phyloP scores from a whole-genome alignment of 2,797 vertebrate species.

The Valencia hispanica region DNA sequence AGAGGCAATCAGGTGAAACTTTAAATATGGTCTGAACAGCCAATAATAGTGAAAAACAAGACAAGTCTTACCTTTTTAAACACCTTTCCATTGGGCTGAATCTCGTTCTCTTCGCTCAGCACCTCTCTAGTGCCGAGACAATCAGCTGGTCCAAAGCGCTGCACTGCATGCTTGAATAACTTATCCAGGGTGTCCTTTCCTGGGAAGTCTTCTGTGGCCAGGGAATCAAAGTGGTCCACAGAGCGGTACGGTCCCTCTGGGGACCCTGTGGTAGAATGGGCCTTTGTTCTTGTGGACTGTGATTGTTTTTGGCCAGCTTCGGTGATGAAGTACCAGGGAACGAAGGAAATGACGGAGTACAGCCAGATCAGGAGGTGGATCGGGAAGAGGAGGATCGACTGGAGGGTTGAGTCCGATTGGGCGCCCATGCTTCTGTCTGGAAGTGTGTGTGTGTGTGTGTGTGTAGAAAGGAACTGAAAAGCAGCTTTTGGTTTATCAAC shows the following conservation, averaged over 20 bases:
- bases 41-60: not conserved
- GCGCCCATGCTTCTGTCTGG: slow-evolving; percentile 80
- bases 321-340: slow-evolving; percentile 97
- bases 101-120: slow-evolving; percentile 94
- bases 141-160: slow-evolving; percentile 83
- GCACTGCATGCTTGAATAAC: slow-evolving; percentile 88
- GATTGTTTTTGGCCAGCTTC: slow-evolving; percentile 87
- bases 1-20: slow-evolving; percentile 1
- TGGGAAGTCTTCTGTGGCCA: slow-evolving; percentile 90
- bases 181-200: slow-evolving; percentile 95
- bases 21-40: not conserved
- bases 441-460: not conserved
- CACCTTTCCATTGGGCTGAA: slow-evolving; percentile 92
- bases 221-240: slow-evolving; percentile 86
- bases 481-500: not conserved
- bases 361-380: slow-evolving; percentile 92
- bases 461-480: slow-evolving; percentile 9
- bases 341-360: slow-evolving; percentile 93
- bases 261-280: slow-evolving; percentile 84
- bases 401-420: slow-evolving; percentile 81
- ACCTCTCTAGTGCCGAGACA: slow-evolving; percentile 92
- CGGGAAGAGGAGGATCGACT: slow-evolving; percentile 87
- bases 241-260: slow-evolving; percentile 92
- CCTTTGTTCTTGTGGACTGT: slow-evolving; percentile 89
- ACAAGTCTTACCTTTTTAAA: slow-evolving; percentile 93